Base-by-base conservation (phyloP, 2,797 vertebrate genomes). In the Remorina albescens region DNA sequence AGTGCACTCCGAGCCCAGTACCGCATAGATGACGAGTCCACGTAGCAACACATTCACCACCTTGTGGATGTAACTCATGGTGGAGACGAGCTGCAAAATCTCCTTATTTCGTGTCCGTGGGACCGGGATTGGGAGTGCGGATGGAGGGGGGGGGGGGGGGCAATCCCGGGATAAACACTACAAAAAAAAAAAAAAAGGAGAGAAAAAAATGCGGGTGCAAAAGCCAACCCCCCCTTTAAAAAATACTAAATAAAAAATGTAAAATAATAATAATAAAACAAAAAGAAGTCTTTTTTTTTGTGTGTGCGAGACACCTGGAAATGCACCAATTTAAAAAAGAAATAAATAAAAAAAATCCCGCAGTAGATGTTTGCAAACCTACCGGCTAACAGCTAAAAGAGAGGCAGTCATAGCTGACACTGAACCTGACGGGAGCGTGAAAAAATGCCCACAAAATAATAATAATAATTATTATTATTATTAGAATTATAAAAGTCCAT, bases 11-110 rank as follows among this genome's bases (percentile, higher is more conserved):
- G 78, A 92, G 86, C 93, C 92, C 89, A 95, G 91, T 90, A 95
- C 93, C 90, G 93, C 94, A 94, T 89, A 95, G 92, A 95, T 93
- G 93, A 95, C 88, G 91, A 95, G 94, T 94, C 94, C 95, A 92
- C 93, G 94, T 82, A 95, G 93, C 93, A 95, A 80, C 51, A 92
- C 80, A 86, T 92, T 87, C 86, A 93, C 80, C 57, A 91, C 81
- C 87, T 81, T 79, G 86, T 87, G 89, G 78, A 92, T 89, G 91
- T 77, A 91, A 91, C 89, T 93, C 95, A 95, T 95, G 87, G 86
- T 94, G 89, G 76, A 84, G 26, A 76, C 16, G 57, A 53, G 86
- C n/a, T n/a, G 55, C 55, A 79, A 71, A 47, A 60, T 61, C 50
- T 65, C 67, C 54, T 73, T 41, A 63, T 82, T 67, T 83, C 61